Base-by-base conservation (phyloP, 2,888 invertebrate genomes). In the Tipula helvola region DNA sequence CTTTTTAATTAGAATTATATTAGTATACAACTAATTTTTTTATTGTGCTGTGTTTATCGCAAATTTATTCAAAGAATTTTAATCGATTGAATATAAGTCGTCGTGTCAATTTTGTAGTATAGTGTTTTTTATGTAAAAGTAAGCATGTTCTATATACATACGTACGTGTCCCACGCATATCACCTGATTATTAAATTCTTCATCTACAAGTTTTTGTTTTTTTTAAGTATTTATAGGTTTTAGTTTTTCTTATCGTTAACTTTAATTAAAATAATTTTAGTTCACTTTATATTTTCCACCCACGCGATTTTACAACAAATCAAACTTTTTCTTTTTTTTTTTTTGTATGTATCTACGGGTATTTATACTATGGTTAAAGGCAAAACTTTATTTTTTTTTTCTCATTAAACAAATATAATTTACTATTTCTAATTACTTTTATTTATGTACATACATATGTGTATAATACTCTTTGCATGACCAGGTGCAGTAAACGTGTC, bases 231-330 rank as follows among this genome's bases (percentile, higher is more conserved):
- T 28, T 71, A 71, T 71, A 71, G 71, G 18, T 71, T 71, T 71
- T 18, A 7, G 2, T 28, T 71, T 71, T 71, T 71, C 71, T 71
- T 71, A 71, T 71, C 71, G 71, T 71, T 71, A 71, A 71, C 71
- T 71, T 71, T 71, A 71, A 71, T 71, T 71, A 71, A 71, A 71
- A 71, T 71, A 71, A 71, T 71, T 71, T 71, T 10, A 71, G 71
- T 28, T 71, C 71, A 71, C 71, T 71, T 71, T 71, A 71, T 71
- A 71, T 71, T 71, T 71, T 71, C 71, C 71, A 71, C 71, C 71
- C 71, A 71, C 71, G 71, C 71, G 71, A 71, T 71, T 71, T 71
- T 71, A 71, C 71, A 71, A 71, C 71, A 71, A 71, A 71, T 71
- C 71, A 71, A 71, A 71, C 71, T 71, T 71, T 57, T 71, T 28